Evolutionary conservation across 2,888 invertebrate genomes (phyloP).

Genomic region (Diaphora mendica): DNA sequence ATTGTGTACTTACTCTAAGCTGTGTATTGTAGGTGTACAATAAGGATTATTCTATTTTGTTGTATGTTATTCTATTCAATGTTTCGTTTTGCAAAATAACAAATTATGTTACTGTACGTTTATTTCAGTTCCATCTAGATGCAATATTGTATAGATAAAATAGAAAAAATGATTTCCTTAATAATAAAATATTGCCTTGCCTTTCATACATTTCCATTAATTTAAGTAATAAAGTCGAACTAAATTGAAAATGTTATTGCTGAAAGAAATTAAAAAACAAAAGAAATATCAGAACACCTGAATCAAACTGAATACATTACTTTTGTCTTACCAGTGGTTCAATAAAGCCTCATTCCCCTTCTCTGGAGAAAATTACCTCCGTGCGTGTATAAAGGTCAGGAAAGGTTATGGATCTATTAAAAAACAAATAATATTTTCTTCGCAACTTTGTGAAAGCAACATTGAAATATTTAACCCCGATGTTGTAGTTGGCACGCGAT

Average conservation of each 20-base stretch:
- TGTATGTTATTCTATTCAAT: neutral
- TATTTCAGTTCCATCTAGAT: neutral
- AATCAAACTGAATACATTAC: neutral
- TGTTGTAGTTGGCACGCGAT: constrained; percentile 70
- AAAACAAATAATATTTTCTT: constrained; percentile 55
- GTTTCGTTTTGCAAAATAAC: neutral
- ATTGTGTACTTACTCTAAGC: neutral
- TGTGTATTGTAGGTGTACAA: neutral
- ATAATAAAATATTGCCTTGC: too few species aligned
- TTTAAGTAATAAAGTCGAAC: too few species aligned
- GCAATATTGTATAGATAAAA: too few species aligned
- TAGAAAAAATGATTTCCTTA: too few species aligned
- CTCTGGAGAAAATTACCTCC: constrained; percentile 32
- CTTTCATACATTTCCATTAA: too few species aligned
- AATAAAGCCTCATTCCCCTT: constrained; percentile 17
- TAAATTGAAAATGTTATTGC: neutral
- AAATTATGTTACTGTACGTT: neutral
- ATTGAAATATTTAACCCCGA: constrained; percentile 60
- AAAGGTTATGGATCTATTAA: constrained; percentile 30
- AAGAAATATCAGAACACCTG: neutral
- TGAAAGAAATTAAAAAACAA: neutral
- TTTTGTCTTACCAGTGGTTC: neutral
- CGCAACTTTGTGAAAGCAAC: constrained; percentile 54
- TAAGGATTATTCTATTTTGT: neutral
- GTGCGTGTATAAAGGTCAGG: constrained; percentile 45